A percentile compares a stretch with the other conserved stretches of the same genome.
Evolutionary conservation across 2,888 invertebrate species (phyloP).

Genomic region (Rotaria magnacalcarata): DNA sequence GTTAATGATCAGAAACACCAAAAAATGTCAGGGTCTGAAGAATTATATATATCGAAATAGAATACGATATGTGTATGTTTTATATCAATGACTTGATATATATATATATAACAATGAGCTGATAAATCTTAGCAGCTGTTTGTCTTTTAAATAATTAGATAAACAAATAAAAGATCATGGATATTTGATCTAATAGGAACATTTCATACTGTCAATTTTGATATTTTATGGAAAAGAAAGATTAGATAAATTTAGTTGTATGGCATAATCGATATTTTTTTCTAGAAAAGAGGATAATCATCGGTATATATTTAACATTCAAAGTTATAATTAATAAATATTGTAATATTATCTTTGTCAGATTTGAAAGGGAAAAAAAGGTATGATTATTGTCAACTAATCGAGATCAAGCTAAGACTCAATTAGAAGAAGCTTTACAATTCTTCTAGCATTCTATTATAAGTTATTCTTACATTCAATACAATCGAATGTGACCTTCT

Average conservation of each 20-base stretch:
- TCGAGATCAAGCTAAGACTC: neutral
- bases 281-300: too few relatives aligned
- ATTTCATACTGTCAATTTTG: too few relatives aligned
- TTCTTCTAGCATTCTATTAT: neutral
- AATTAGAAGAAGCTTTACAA: neutral
- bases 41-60: neutral
- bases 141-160: neutral
- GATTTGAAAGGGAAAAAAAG: neutral
- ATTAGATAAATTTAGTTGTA: too few relatives aligned
- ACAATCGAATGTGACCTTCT: neutral
- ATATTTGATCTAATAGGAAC: too few relatives aligned
- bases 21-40: neutral
- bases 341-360: too few relatives aligned
- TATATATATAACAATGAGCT: neutral
- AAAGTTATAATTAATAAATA: too few relatives aligned
- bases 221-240: too few relatives aligned
- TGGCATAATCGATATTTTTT: too few relatives aligned
- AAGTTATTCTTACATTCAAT: neutral
- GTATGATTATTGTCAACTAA: neutral
- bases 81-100: neutral
- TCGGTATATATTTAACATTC: too few relatives aligned
- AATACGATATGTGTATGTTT: neutral
- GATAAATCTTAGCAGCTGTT: neutral
- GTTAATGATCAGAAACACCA: neutral
- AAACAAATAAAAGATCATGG: too few relatives aligned